These are phyloP conservation scores for fruit fly (Drosophila melanogaster) DNA, from an alignment of 1,140 invertebrate species.

Conservation along the genomic window Release_6_plus_ISO1_MT NC_004354.4:7404501-7405000, in stretches of 20 bases:
- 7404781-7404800: conserved; percentile 1
- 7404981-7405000: conserved; percentile 2
- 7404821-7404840: conserved; percentile 64
- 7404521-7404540: conserved; percentile 83
- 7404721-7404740: background rate
- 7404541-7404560: conserved; percentile 82
- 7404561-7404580: conserved; percentile 77
- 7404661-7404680: conserved; percentile 80
- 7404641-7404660: conserved; percentile 83
- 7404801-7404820: conserved; percentile 6
- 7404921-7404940: background rate
- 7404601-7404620: conserved; percentile 1
- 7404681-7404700: conserved; percentile 60
- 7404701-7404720: conserved; percentile 8
- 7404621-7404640: conserved; percentile 56
- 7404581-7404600: conserved; percentile 46
- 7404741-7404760: conserved; percentile 6
- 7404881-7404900: conserved; percentile 38
- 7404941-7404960: conserved; percentile 13
- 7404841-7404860: conserved; percentile 29
- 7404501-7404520: conserved; percentile 82
- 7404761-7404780: conserved; percentile 46
- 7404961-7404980: conserved; percentile 25
- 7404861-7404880: background rate
- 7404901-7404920: conserved; percentile 31